Percentiles rank a stretch among this genome's conserved stretches.
These are phyloP conservation scores for Odontocerum albicorne DNA, from an alignment of 2,888 invertebrate genomes.

Conservation along the genomic window DNA sequence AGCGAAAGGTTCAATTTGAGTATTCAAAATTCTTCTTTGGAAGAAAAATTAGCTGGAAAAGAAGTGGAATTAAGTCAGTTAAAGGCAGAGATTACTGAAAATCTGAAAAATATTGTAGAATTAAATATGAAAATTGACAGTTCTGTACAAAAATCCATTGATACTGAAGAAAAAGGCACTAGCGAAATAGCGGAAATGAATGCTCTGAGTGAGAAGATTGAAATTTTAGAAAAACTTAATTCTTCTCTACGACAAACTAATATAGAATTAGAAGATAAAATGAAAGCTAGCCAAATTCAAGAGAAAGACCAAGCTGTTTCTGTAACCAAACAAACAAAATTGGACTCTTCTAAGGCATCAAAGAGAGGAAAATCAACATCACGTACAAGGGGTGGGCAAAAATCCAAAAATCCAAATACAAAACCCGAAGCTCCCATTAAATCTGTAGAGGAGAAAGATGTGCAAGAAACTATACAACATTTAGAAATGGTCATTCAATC, in stretches of 20 bases:
- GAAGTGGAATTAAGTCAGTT: constrained; percentile 45
- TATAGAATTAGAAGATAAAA: constrained; percentile 32
- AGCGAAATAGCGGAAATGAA: constrained; percentile 52
- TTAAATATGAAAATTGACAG: constrained; percentile 46
- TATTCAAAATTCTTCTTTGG: constrained; percentile 56
- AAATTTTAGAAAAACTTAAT: constrained; percentile 55
- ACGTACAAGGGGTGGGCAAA: constrained; percentile 46
- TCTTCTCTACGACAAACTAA: constrained; percentile 57
- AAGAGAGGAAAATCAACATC: constrained; percentile 43
- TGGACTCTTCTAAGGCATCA: constrained; percentile 46
- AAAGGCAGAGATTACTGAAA: constrained; percentile 38
- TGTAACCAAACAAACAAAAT: constrained; percentile 46
- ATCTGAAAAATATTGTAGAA: constrained; percentile 41
- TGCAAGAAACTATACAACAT: constrained; percentile 40
- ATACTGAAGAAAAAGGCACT: constrained; percentile 59
- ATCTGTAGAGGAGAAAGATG: constrained; percentile 44
- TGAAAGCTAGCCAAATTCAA: constrained; percentile 10
- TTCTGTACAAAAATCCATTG: constrained; percentile 41
- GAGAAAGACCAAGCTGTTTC: constrained; percentile 37
- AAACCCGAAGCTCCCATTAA: constrained; percentile 48
- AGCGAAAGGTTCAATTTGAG: constrained; percentile 55
- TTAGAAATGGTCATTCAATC: constrained; percentile 51
- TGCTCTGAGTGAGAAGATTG: constrained; percentile 54
- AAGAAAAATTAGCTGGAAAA: constrained; percentile 56
- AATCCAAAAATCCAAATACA: constrained; percentile 50